Evolutionary conservation across 2,888 invertebrate species (phyloP).

Genomic region (Mylabris sibirica): DNA sequence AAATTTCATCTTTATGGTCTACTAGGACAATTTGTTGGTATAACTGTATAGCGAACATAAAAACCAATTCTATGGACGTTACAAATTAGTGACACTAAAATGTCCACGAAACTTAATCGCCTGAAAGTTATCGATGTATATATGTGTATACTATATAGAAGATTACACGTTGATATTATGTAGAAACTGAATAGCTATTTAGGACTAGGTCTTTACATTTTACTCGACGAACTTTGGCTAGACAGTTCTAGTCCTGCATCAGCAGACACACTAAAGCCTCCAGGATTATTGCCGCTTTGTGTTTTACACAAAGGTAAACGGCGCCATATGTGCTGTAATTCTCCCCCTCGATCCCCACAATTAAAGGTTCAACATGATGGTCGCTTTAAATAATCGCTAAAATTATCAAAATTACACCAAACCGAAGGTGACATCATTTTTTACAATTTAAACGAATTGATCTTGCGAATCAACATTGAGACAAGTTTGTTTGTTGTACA

Average conservation of each 20-base stretch:
- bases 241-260: neutral
- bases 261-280: neutral
- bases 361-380: neutral
- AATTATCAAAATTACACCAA: neutral
- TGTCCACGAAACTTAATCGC: neutral
- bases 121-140: neutral
- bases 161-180: neutral
- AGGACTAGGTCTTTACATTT: neutral
- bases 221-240: neutral
- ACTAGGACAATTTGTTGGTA: neutral
- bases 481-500: no score
- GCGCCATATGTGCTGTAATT: neutral
- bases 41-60: neutral
- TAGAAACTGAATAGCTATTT: neutral
- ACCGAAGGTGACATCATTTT: no score
- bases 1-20: neutral
- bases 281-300: neutral
- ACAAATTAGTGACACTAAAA: neutral
- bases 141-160: neutral
- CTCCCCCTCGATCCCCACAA: neutral
- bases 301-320: neutral
- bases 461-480: no score
- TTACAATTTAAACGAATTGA: no score
- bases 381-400: neutral
- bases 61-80: neutral